Conservation (phyloP, 2,113 vertebrate species). For the Eretmochelys imbricata region DNA sequence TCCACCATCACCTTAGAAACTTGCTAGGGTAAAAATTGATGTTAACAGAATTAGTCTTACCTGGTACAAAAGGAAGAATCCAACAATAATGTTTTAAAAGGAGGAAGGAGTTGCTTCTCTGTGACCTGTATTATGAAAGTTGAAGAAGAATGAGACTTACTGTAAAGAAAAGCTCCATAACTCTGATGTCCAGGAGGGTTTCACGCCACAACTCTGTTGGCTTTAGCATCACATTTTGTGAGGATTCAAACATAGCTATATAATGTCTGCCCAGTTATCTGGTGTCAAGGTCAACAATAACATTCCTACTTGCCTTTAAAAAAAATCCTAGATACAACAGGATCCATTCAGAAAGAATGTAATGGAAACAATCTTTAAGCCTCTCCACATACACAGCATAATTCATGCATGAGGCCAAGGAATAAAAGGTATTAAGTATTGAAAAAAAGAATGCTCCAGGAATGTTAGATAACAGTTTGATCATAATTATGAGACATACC, state of each 20-base stretch:
- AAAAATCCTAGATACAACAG: slow-evolving; percentile 81
- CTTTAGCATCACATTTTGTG: slow-evolving; percentile 98
- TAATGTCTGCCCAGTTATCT: slow-evolving; percentile 99
- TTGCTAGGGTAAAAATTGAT: neutral
- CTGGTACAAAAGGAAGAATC: slow-evolving; percentile 55
- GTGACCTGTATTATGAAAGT: slow-evolving; percentile 36
- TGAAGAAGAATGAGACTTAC: slow-evolving; percentile 85
- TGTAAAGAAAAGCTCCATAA: slow-evolving; percentile 99
- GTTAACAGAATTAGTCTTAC: slow-evolving; percentile 63
- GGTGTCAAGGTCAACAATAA: slow-evolving; percentile 95
- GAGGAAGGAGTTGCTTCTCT: slow-evolving; percentile 45
- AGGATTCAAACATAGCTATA: slow-evolving; percentile 99
- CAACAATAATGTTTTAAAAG: slow-evolving; percentile 28
- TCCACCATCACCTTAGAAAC: neutral
- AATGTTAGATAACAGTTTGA: slow-evolving; percentile 91
- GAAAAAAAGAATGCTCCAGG: slow-evolving; percentile 85
- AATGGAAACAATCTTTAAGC: slow-evolving; percentile 85
- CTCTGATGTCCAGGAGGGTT: slow-evolving; percentile 95
- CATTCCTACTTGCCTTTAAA: slow-evolving; percentile 85
- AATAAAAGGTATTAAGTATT: slow-evolving; percentile 85
- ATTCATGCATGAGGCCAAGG: slow-evolving; percentile 85
- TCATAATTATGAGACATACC: slow-evolving; percentile 86
- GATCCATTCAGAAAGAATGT: slow-evolving; percentile 83
- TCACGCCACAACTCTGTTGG: slow-evolving; percentile 98
- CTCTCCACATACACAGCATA: slow-evolving; percentile 84